Base-by-base conservation (phyloP, 2,888 invertebrate genomes). In the Urechis unicinctus region DNA sequence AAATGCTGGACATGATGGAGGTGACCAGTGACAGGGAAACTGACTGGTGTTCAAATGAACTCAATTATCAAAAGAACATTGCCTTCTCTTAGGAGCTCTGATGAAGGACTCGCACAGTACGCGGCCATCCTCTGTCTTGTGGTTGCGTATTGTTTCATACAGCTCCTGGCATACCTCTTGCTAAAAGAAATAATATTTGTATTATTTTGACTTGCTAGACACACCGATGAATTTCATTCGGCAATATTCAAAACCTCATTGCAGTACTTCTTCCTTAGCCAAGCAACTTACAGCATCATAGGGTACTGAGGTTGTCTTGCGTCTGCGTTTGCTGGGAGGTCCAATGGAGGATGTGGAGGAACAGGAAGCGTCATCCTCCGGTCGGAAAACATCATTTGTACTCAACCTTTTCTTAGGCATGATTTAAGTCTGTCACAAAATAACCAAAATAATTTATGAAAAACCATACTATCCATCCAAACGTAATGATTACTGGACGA, bases 81-180 rank as follows among this genome's bases (percentile, higher is more conserved):
- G 94, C 56, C 95, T 84, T 58, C 94, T 83, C 73, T 96, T 96
- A 0, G 97, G 96, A 9, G 89, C 92, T 65, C 96, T 82, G 66
- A 96, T 92, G 73, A 97, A 96, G 1, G 91, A 86, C 76, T 97
- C 96, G 78, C 95, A 95, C 3, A 96, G 77, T 66, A 91, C 80
- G 0, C 86, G 82, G 0, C 95, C 95, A 81, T 95, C 95, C 65
- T 92, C 91, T 68, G 91, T 91, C 78, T 93, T 94, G 65, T 88
- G 86, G 68, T 88, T 90, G 59, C 95, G 83, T 62, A 97, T 86
- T 1, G 88, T 87, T 70, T 97, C 96, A 79, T 93, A 94, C 41
- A 97, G 79, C 72, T 91, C 93, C 77, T 95, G 94, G 61, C 80
- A 80, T n/a, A 78, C 70, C 58, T 79, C 79, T 61, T 70, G 66